Evolutionary conservation across 2,113 vertebrate genomes (phyloP), one percentile per base, ranked within the genome.

Genomic region (Neodontobutis hainanensis): DNA sequence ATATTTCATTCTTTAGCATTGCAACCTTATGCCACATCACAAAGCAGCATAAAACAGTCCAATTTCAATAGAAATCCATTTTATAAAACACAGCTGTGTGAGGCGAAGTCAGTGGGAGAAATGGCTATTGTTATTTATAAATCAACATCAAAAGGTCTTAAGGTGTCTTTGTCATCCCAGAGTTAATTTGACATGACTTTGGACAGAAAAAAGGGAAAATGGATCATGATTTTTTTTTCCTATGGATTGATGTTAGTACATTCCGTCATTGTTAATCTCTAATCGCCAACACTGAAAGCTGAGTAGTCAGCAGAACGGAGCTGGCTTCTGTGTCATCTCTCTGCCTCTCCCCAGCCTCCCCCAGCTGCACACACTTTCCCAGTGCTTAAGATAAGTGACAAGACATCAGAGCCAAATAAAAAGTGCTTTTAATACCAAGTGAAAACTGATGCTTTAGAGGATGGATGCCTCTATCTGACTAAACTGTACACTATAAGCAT

Each of bases 361-460:
- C 68, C 74, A 75, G 71, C 45, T 14, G 65, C 68, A 77, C 81
- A 82, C 84, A 71, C 88, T 79, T 79, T 86, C 74, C 78, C 73
- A 75, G 73, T 80, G 85, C 85, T 92, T 88, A 87, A 88, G 86
- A 88, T 90, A 90, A 90, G 89, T 85, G 87, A 92, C 90, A 90
- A 88, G 83, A 84, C 85, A 86, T 89, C 89, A 80, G 84, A 85
- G 85, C 82, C 80, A 81, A 27, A 27, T 27, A 86, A 86, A 78
- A 81, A 74, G 74, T 44, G 75, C 81, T 27, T 85, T 82, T 88
- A 88, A 88, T 88, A 79, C 76, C 78, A 81, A 75, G 75, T 73
- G 85, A 87, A 83, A 89, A 82, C 75, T 80, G 64, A 45, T n/a
- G 27, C n/a, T 16, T 32, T 64, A 8, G 76, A 87, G 83, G 81